These are phyloP conservation scores for Anisognathus igniventris DNA, from an alignment of 2,797 vertebrate species.

Conservation along the genomic window DNA sequence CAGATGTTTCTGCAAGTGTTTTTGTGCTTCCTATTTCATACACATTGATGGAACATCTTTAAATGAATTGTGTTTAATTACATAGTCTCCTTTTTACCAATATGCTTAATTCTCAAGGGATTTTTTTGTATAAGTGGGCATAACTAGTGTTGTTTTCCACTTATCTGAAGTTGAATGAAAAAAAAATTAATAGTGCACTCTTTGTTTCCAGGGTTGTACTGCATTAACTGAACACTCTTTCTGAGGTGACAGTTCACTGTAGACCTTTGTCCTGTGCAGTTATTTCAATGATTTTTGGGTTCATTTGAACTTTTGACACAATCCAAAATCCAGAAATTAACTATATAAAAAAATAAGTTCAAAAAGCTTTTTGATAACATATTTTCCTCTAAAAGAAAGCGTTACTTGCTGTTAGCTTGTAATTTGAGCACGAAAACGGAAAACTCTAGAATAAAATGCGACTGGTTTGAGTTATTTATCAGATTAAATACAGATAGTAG, in stretches of 20 bases:
- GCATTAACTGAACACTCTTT: neutral
- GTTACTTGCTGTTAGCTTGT: neutral
- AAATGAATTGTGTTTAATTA: neutral
- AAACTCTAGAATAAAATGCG: neutral
- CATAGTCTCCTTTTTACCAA: neutral
- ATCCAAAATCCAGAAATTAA: neutral
- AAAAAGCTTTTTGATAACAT: neutral
- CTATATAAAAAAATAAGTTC: neutral
- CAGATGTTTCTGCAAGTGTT: neutral
- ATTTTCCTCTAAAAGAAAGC: neutral
- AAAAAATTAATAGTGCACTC: neutral
- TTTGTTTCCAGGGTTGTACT: neutral
- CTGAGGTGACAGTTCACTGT: neutral
- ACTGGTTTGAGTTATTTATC: neutral
- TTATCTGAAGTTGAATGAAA: neutral
- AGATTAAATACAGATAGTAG: neutral
- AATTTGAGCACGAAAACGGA: neutral
- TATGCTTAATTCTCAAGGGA: neutral
- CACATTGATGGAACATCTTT: neutral
- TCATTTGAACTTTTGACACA: neutral
- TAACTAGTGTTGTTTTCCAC: neutral
- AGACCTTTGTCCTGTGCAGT: neutral
- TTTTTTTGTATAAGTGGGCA: neutral
- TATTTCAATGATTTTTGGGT: neutral
- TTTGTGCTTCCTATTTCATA: neutral